phyloP scores from a whole-genome alignment of 2,113 vertebrate genomes.

The Mormyrus iriodes region DNA sequence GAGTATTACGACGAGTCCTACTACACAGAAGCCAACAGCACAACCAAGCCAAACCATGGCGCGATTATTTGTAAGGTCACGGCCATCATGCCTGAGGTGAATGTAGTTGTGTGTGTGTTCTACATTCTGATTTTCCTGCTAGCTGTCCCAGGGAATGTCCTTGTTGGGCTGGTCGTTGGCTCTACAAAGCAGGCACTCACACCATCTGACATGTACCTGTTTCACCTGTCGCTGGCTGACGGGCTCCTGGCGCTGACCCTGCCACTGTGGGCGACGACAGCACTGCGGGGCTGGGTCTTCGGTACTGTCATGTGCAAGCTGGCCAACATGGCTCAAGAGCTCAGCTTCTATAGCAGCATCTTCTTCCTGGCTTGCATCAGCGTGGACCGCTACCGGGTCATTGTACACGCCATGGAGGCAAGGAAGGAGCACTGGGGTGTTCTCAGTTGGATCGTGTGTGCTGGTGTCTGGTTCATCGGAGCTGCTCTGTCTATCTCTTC shows the following conservation, averaged over 20 bases:
- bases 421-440: background rate
- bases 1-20: background rate
- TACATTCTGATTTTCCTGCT: constrained; percentile 46
- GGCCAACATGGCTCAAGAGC: constrained; percentile 41
- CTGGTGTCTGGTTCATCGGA: constrained; percentile 46
- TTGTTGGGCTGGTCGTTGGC: constrained; percentile 54
- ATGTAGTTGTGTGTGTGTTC: background rate
- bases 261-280: constrained; percentile 37
- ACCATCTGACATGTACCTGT: constrained; percentile 55
- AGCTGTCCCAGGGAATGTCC: constrained; percentile 55
- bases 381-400: constrained; percentile 55
- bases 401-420: constrained; percentile 41
- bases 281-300: constrained; percentile 52
- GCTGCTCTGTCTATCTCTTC: constrained; percentile 43
- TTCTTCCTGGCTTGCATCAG: constrained; percentile 63
- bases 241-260: constrained; percentile 53
- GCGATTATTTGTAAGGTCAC: accelerated
- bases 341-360: constrained; percentile 65
- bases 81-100: background rate
- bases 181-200: constrained; percentile 35
- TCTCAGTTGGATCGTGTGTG: constrained; percentile 41
- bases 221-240: constrained; percentile 57
- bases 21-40: accelerated
- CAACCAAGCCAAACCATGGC: background rate
- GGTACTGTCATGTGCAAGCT: constrained; percentile 51